A percentile compares a stretch with the other conserved stretches of the same genome.
These are phyloP conservation scores for Tarsius wallacei DNA, from an alignment of 2,797 vertebrate species.

Conservation along the genomic window DNA sequence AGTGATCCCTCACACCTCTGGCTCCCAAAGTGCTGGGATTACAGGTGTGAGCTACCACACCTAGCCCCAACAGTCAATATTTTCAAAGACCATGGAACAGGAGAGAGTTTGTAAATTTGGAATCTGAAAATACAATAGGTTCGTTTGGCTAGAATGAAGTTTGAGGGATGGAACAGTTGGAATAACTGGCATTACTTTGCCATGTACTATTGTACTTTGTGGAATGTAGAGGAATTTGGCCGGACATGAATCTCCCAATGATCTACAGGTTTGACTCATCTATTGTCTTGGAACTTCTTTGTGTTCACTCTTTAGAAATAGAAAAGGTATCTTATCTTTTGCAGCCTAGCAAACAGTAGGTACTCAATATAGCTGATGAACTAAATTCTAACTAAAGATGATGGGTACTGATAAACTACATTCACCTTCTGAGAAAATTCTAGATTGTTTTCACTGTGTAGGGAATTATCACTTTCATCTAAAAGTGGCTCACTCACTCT, in stretches of 20 bases:
- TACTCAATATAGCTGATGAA: conserved; percentile 20
- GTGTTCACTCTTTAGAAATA: background rate
- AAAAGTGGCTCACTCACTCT: conserved; percentile 75
- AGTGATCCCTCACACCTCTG: too few relatives aligned
- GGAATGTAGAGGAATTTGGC: background rate
- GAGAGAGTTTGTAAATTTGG: background rate
- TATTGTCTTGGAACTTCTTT: background rate
- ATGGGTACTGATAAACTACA: background rate
- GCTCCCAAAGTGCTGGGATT: too few relatives aligned
- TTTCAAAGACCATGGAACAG: background rate
- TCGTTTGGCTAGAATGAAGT: background rate
- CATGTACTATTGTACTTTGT: background rate
- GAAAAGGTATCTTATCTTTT: background rate
- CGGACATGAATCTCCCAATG: background rate
- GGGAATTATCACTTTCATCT: conserved; percentile 64
- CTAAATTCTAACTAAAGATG: conserved; percentile 58
- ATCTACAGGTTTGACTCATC: background rate
- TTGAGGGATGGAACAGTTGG: background rate
- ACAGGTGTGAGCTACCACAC: too few relatives aligned
- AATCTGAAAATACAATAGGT: background rate
- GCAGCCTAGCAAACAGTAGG: background rate
- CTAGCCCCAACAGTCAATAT: background rate
- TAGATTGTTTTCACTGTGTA: conserved; percentile 40
- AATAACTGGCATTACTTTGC: background rate
- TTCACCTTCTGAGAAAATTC: conserved; percentile 27